A percentile compares a stretch with the other conserved stretches of the same genome.
These are phyloP conservation scores for Eriosoma lanigerum DNA, from an alignment of 1,140 invertebrate genomes.

Conservation along the genomic window DNA sequence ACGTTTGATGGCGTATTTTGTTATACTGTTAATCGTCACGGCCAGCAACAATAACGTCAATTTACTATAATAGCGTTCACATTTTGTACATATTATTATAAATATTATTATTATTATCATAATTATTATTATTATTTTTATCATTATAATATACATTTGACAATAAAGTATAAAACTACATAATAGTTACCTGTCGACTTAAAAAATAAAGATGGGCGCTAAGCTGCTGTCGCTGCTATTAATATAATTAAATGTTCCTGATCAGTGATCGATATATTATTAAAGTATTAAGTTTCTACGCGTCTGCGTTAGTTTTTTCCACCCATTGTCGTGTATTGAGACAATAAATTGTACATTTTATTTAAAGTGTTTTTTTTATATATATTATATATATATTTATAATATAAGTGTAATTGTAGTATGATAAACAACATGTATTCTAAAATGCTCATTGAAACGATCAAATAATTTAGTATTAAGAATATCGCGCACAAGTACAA, in stretches of 20 bases:
- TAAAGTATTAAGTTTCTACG: slow-evolving; percentile 32
- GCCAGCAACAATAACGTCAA: neutral
- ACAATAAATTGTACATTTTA: slow-evolving; percentile 24
- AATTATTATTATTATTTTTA: slow-evolving; percentile 19
- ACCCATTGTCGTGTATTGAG: neutral
- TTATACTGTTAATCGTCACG: no score
- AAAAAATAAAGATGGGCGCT: slow-evolving; percentile 22
- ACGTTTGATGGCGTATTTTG: slow-evolving; percentile 55
- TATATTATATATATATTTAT: slow-evolving; percentile 14
- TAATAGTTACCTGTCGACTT: slow-evolving; percentile 47
- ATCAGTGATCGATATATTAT: slow-evolving; percentile 1
- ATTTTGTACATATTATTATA: neutral
- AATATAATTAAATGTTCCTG: slow-evolving; percentile 45
- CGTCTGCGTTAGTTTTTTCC: slow-evolving; percentile 5
- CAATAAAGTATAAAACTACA: slow-evolving; percentile 48
- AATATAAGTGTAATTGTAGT: neutral
- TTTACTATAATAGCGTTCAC: neutral
- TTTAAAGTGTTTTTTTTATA: neutral
- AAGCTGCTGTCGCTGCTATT: slow-evolving; percentile 18
- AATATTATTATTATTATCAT: slow-evolving; percentile 17
- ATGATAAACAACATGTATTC: slow-evolving; percentile 11
- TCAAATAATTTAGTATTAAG: slow-evolving; percentile 36
- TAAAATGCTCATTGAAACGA: slow-evolving; percentile 45
- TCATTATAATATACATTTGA: slow-evolving; percentile 42
- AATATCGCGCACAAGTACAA: slow-evolving; percentile 29